Base-by-base conservation (phyloP, 2,888 invertebrate genomes). In the Acronicta psi region DNA sequence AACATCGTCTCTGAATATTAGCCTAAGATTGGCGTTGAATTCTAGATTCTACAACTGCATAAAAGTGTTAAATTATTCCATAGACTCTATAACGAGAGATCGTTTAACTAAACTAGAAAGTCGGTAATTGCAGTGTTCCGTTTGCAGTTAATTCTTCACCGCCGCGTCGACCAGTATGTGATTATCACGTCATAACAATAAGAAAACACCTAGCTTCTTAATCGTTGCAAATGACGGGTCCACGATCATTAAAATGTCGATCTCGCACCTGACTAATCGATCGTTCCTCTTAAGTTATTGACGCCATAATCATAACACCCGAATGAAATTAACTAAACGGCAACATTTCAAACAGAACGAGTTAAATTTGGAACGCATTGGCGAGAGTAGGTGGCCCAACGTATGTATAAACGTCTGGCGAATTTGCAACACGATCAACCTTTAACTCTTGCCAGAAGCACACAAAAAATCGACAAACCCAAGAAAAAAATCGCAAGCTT, bases 311-410 rank as follows among this genome's bases (percentile, higher is more conserved):
- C 61, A 65, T 59, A 59, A 47, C 41, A 45, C 43, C 43, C 37
- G 31, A 52, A 49, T 65, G 58, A 40, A 73, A 41, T 42, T 46
- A 53, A 59, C 49, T 67, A 72, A 68, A 73, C 71, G 50, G 57
- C 66, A 69, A 68, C 63, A 70, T 57, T 75, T 79, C 80, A 81
- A 82, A 82, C 75, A 79, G 70, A 84, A 86, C 79, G 77, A 69
- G 80, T 86, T 91, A 90, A 89, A 89, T 89, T 88, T 88, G 86
- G 89, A 88, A 75, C 82, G 60, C 65, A 77, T 69, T 84, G 84
- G 88, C 75, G 78, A 57, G 74, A 78, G 82, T 85, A 80, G 82
- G 82, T 82, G 80, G 83, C 70, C 82, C 69, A 77, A 72, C 75
- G 69, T 73, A 75, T 76, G 74, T 81, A 81, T 80, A 85, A 82